A percentile compares a stretch with the other conserved stretches of the same genome.
These are phyloP conservation scores for Tadarida brasiliensis DNA, from an alignment of 2,797 vertebrate species.

Conservation along the genomic window DNA sequence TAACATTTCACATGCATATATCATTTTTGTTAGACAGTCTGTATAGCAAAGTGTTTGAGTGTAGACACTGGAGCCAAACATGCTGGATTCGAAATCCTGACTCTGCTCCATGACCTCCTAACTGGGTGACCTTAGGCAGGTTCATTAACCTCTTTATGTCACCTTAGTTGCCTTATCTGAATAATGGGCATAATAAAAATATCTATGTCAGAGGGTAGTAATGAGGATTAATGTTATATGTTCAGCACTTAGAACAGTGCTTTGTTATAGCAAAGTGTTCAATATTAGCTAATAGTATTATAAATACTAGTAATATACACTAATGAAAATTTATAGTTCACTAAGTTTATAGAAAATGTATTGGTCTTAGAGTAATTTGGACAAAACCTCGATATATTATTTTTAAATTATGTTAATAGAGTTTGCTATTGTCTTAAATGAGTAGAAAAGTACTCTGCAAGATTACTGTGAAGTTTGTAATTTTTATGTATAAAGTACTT, in stretches of 20 bases:
- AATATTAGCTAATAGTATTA: background rate
- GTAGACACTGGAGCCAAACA: background rate
- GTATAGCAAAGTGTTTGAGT: background rate
- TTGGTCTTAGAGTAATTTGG: slow-evolving; percentile 49
- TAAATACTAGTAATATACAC: background rate
- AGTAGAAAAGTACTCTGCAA: slow-evolving; percentile 18
- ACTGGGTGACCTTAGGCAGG: background rate
- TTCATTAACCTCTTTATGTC: background rate
- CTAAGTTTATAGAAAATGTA: slow-evolving; percentile 22
- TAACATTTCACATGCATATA: background rate
- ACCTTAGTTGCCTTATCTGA: background rate
- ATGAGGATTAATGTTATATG: background rate
- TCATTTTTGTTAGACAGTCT: background rate
- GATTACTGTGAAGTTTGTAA: background rate
- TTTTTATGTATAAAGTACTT: background rate
- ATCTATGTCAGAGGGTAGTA: background rate
- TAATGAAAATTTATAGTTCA: slow-evolving; percentile 30
- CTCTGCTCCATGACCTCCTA: background rate
- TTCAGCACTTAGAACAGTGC: background rate
- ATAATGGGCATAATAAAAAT: background rate
- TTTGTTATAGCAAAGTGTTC: background rate
- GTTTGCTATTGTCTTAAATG: background rate
- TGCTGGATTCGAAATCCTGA: background rate
- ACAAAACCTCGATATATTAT: background rate
- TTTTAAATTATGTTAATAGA: slow-evolving; percentile 18